Conservation (phyloP, 2,797 vertebrate genomes). For the Sebastes baramenuke region DNA sequence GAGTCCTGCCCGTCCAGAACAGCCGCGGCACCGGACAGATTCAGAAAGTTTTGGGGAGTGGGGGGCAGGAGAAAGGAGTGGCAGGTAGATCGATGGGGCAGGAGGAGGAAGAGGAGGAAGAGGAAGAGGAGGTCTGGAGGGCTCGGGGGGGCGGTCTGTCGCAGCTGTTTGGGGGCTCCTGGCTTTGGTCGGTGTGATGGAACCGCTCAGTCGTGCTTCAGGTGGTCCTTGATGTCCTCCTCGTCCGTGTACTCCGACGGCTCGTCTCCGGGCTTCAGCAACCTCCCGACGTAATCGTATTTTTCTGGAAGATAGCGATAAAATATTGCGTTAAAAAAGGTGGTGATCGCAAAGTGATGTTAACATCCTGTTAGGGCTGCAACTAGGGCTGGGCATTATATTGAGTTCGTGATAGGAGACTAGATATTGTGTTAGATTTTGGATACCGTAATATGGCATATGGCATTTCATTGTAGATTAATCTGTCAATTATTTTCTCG, state of each 20-base stretch:
- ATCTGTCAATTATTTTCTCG: no score
- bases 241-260: constrained; percentile 99
- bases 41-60: constrained; percentile 1
- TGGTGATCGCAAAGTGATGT: neutral
- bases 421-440: no score
- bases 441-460: no score
- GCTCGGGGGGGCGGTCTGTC: constrained; percentile 78
- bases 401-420: no score
- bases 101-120: constrained; percentile 52
- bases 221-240: constrained; percentile 98
- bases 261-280: constrained; percentile 98
- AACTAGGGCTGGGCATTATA: neutral
- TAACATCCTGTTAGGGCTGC: neutral
- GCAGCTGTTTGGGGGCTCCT: constrained; percentile 90
- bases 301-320: constrained; percentile 85
- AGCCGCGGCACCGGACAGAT: constrained; percentile 52
- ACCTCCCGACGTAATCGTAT: constrained; percentile 96
- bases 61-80: neutral
- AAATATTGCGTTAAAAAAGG: neutral
- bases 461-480: no score
- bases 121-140: constrained; percentile 48
- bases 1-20: constrained; percentile 46
- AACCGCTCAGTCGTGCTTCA: constrained; percentile 95
- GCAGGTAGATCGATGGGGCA: neutral
- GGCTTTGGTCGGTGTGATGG: constrained; percentile 88